Percentiles rank a stretch among this genome's conserved stretches.
phyloP scores from a whole-genome alignment of 2,888 invertebrate species.

The Pseudoips prasinana region DNA sequence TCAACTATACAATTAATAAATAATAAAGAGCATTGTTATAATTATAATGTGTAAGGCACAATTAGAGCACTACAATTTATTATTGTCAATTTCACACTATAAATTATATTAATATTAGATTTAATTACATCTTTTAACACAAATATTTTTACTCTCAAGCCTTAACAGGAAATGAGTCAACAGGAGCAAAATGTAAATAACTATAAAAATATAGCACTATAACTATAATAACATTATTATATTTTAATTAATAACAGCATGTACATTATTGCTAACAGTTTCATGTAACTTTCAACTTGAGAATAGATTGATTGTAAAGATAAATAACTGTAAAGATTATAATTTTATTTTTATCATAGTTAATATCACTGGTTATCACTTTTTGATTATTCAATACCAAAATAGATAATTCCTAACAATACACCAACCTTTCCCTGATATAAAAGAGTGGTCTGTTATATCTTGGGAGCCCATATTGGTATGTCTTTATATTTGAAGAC shows the following conservation, averaged over 20 bases:
- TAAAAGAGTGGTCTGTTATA: too few species aligned
- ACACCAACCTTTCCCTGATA: too few species aligned
- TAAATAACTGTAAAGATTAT: too few species aligned
- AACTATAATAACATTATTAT: constrained; percentile 13
- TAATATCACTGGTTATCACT: not conserved
- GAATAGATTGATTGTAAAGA: not conserved
- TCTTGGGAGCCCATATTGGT: too few species aligned
- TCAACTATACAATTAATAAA: too few species aligned
- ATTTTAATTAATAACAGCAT: constrained; percentile 7
- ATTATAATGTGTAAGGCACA: constrained; percentile 41
- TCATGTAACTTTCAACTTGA: constrained; percentile 13
- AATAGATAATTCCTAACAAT: not conserved
- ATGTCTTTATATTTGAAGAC: too few species aligned
- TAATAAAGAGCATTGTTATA: not conserved
- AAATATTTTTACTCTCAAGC: too few species aligned
- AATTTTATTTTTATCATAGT: too few species aligned
- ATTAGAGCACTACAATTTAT: constrained; percentile 31
- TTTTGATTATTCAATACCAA: not conserved
- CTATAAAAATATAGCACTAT: constrained; percentile 10
- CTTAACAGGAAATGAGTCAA: too few species aligned
- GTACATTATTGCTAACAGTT: constrained; percentile 18
- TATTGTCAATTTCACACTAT: constrained; percentile 29
- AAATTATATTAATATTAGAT: not conserved
- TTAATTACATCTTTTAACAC: too few species aligned
- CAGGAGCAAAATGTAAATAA: constrained; percentile 12